These are phyloP conservation scores for Peromyscus californicus DNA, from an alignment of 2,113 vertebrate species.

Conservation along the genomic window DNA sequence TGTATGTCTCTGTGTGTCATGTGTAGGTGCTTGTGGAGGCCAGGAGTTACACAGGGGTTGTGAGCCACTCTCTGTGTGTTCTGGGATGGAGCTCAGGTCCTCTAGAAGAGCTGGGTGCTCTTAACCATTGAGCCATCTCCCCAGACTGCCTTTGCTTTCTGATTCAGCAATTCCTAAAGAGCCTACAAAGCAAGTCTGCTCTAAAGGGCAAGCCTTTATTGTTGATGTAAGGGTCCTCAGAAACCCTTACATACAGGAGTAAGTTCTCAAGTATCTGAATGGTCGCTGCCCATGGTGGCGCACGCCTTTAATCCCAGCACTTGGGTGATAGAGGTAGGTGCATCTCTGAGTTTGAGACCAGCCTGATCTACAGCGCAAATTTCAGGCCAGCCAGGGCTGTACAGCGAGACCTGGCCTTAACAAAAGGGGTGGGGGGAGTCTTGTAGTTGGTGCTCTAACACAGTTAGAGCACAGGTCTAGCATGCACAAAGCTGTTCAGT, in stretches of 20 bases:
- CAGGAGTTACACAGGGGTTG: neutral
- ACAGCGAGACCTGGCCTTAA: neutral
- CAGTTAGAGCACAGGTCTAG: neutral
- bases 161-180: constrained; percentile 46
- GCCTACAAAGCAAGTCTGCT: neutral
- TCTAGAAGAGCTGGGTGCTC: neutral
- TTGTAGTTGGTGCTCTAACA: neutral
- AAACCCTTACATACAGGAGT: constrained; percentile 14
- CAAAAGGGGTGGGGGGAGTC: neutral
- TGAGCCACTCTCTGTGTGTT: neutral
- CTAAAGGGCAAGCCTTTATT: constrained; percentile 3
- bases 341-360: neutral
- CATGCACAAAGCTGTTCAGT: neutral
- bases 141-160: neutral
- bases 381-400: neutral
- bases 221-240: neutral
- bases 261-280: neutral
- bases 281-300: neutral
- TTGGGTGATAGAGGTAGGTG: neutral
- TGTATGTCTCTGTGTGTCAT: neutral
- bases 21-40: neutral
- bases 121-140: neutral
- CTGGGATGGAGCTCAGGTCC: neutral
- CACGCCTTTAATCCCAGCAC: neutral
- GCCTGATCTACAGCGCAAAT: neutral